Conservation (phyloP, 2,888 invertebrate genomes). For the Patella depressa region DNA sequence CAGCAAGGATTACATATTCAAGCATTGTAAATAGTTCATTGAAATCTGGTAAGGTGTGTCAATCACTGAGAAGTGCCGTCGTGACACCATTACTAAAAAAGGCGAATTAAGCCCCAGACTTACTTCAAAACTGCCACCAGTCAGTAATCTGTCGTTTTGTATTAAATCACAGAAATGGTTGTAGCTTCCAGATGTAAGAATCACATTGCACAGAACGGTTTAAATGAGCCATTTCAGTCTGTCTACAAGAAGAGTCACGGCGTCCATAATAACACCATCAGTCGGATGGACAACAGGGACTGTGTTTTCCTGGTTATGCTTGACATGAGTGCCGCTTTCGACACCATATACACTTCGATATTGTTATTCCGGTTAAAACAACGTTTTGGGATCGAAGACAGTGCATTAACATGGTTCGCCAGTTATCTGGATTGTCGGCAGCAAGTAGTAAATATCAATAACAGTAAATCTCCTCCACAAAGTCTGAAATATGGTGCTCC, state of each 20-base stretch:
- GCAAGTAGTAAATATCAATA: not conserved
- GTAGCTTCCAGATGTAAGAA: no score
- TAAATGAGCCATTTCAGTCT: no score
- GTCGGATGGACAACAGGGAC: not conserved
- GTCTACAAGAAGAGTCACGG: no score
- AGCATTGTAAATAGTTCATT: not conserved
- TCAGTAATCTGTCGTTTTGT: not conserved
- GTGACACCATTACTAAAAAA: not conserved
- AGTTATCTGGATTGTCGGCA: not conserved
- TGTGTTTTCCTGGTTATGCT: no score
- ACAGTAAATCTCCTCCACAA: not conserved
- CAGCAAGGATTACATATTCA: no score
- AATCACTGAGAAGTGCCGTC: not conserved
- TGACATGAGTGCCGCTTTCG: not conserved
- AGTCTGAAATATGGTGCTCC: not conserved
- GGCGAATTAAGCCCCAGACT: not conserved
- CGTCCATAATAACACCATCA: not conserved
- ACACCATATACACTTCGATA: not conserved
- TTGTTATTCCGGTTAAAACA: not conserved
- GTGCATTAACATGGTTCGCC: not conserved
- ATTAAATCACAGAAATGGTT: no score
- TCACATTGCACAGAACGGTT: no score
- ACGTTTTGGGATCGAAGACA: not conserved
- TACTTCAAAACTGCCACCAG: not conserved
- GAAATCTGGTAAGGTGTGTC: not conserved